Conservation (phyloP, 2,113 vertebrate genomes). For the Heterotilapia buettikoferi region DNA sequence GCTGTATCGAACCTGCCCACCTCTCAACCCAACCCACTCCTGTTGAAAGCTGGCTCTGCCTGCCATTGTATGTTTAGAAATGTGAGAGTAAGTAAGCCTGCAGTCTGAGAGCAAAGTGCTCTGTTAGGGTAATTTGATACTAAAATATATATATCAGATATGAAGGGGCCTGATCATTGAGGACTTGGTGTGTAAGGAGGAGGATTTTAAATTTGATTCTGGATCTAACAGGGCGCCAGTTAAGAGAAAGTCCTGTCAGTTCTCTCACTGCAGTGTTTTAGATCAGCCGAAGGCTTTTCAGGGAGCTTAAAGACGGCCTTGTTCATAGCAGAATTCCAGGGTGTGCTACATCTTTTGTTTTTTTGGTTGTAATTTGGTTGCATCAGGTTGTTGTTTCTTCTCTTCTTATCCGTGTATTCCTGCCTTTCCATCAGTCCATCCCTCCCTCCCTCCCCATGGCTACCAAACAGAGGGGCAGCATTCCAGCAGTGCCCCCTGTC, state of each 20-base stretch:
- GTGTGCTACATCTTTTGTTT: neutral
- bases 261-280: neutral
- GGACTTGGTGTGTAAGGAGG: neutral
- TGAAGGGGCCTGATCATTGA: neutral
- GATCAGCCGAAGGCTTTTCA: neutral
- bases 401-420: neutral
- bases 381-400: neutral
- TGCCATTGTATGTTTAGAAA: neutral
- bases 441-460: neutral
- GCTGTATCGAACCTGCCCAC: neutral
- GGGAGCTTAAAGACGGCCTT: neutral
- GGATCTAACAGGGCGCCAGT: neutral
- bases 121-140: neutral
- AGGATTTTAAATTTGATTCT: neutral
- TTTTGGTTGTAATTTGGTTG: neutral
- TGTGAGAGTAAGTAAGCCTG: neutral
- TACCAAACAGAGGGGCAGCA: conserved; percentile 37
- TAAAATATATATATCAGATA: neutral
- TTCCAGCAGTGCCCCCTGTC: conserved; percentile 50
- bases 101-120: neutral
- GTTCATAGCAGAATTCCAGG: neutral
- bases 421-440: neutral
- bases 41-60: neutral
- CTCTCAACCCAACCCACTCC: neutral
- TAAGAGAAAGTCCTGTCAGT: neutral